These are phyloP conservation scores for Scaptodrosophila latifasciaeformis DNA, from an alignment of 2,888 invertebrate species.

Conservation along the genomic window DNA sequence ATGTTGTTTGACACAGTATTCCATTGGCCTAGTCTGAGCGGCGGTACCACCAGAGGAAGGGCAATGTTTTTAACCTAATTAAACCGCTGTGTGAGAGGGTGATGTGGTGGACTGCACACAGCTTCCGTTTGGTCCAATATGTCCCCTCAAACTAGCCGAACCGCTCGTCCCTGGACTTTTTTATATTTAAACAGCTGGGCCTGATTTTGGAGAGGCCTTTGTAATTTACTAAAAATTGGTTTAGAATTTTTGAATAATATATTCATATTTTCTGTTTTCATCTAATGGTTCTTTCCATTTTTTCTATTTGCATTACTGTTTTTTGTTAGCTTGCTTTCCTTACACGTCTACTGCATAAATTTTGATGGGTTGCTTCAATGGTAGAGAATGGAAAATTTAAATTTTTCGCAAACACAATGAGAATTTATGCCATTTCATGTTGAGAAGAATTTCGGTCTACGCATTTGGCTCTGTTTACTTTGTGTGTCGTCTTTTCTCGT, in stretches of 20 bases:
- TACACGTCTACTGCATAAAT: constrained; percentile 34
- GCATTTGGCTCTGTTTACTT: constrained; percentile 4
- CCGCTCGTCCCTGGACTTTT: too few relatives aligned
- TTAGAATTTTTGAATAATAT: constrained; percentile 53
- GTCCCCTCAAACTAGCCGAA: too few relatives aligned
- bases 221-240: constrained; percentile 51
- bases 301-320: background rate
- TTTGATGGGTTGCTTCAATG: background rate
- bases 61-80: constrained; percentile 60
- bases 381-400: constrained; percentile 30
- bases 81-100: constrained; percentile 41
- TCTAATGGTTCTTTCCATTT: too few relatives aligned
- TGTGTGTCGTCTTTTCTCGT: constrained; percentile 3
- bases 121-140: too few relatives aligned
- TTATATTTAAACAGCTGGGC: too few relatives aligned
- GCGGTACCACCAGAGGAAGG: background rate
- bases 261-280: too few relatives aligned
- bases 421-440: constrained; percentile 49
- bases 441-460: constrained; percentile 11
- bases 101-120: background rate
- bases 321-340: background rate
- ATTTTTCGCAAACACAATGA: constrained; percentile 32
- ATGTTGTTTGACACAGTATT: background rate
- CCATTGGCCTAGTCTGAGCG: background rate
- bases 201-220: too few relatives aligned